phyloP scores from a whole-genome alignment of 2,888 invertebrate species.

The Agonopterix subpropinquella region DNA sequence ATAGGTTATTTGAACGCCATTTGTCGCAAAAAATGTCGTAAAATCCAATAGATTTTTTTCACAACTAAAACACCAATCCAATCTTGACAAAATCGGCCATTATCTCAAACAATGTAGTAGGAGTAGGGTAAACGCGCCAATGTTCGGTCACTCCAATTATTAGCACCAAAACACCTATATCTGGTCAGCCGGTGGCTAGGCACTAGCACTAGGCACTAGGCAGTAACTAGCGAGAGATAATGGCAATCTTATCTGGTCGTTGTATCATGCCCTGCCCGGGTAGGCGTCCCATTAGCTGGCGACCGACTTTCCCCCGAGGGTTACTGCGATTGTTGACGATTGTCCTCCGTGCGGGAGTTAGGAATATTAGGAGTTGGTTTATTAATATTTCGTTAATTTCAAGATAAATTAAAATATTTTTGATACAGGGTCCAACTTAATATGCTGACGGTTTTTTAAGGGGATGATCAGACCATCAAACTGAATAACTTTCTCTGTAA shows the following conservation, averaged over 20 bases:
- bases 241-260: slow-evolving; percentile 47
- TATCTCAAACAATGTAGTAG: not conserved
- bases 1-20: no score
- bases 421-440: no score
- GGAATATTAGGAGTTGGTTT: slow-evolving; percentile 3
- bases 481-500: no score
- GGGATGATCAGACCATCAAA: no score
- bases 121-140: slow-evolving; percentile 13
- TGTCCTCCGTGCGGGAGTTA: slow-evolving; percentile 24
- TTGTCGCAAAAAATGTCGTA: no score
- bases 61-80: no score
- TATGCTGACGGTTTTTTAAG: no score
- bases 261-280: slow-evolving; percentile 39
- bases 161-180: slow-evolving; percentile 21
- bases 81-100: no score
- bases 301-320: slow-evolving; percentile 64
- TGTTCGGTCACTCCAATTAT: slow-evolving; percentile 11
- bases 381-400: no score
- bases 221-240: slow-evolving; percentile 22
- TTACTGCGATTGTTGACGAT: slow-evolving; percentile 39
- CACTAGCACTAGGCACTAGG: not conserved
- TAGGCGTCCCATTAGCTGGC: slow-evolving; percentile 47
- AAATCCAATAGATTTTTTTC: no score
- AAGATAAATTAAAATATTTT: no score
- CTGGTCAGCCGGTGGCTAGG: slow-evolving; percentile 11